Evolutionary conservation across 2,113 vertebrate genomes (phyloP).

Genomic region (Monopterus albus): DNA sequence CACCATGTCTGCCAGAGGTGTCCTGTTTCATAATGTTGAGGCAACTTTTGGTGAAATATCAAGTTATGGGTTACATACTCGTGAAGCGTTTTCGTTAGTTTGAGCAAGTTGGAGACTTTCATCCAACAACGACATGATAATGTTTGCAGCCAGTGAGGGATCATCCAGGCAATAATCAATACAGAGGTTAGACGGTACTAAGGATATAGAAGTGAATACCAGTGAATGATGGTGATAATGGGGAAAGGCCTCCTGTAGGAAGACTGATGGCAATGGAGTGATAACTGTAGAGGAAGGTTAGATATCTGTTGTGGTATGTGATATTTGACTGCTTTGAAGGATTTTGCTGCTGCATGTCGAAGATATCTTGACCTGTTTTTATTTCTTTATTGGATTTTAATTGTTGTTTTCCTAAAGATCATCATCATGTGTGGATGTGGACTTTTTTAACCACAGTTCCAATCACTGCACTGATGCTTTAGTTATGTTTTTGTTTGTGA

Average conservation of each 20-base stretch:
- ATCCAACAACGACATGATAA: too few relatives aligned
- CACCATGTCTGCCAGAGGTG: too few relatives aligned
- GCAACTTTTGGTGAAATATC: too few relatives aligned
- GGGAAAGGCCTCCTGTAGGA: slow-evolving; percentile 2
- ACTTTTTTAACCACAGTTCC: slow-evolving; percentile 19
- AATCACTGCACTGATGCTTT: slow-evolving; percentile 40
- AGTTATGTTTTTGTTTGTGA: slow-evolving; percentile 48
- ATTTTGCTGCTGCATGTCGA: slow-evolving; percentile 12
- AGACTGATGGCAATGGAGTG: slow-evolving; percentile 1
- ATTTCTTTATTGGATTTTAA: slow-evolving; percentile 1
- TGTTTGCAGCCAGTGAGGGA: too few relatives aligned
- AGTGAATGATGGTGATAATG: background rate
- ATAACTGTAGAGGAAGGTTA: background rate
- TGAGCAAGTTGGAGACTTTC: too few relatives aligned
- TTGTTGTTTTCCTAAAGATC: slow-evolving; percentile 2
- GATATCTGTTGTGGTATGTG: background rate
- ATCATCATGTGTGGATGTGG: background rate
- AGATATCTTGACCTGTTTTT: slow-evolving; percentile 22
- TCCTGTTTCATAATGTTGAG: too few relatives aligned
- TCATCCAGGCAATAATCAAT: too few relatives aligned
- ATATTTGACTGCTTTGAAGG: slow-evolving; percentile 19
- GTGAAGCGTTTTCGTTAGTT: too few relatives aligned
- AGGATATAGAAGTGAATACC: slow-evolving; percentile 12
- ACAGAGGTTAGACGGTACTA: background rate
- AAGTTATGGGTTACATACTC: too few relatives aligned